These are phyloP conservation scores for Holocentrus rufus DNA, from an alignment of 2,797 vertebrate species.

Conservation along the genomic window DNA sequence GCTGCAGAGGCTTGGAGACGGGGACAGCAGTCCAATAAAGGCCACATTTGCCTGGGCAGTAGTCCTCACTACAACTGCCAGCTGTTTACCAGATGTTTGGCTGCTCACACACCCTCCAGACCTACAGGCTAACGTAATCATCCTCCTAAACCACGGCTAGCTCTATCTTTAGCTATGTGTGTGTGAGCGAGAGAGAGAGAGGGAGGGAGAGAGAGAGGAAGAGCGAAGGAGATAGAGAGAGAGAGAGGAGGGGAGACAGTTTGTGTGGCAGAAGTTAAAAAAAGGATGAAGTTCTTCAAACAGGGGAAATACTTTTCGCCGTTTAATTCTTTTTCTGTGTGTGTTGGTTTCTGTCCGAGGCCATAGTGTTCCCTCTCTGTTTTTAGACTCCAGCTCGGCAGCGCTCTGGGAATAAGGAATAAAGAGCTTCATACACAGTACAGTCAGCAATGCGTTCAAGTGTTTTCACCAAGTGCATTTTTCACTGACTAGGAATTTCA, in stretches of 20 bases:
- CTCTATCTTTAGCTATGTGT: conserved; percentile 66
- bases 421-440: neutral
- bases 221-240: conserved; percentile 21
- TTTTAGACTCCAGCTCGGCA: conserved; percentile 55
- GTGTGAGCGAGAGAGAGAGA: conserved; percentile 10
- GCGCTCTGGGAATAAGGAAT: conserved; percentile 1
- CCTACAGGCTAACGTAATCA: conserved; percentile 63
- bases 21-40: conserved; percentile 38
- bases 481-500: conserved; percentile 12
- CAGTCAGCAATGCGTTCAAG: conserved; percentile 13
- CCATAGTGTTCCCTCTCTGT: conserved; percentile 62
- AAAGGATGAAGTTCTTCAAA: conserved; percentile 46
- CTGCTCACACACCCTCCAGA: conserved; percentile 58
- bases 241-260: conserved; percentile 13
- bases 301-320: conserved; percentile 56
- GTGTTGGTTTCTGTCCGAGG: conserved; percentile 67
- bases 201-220: conserved; percentile 11
- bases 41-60: conserved; percentile 29
- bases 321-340: conserved; percentile 52
- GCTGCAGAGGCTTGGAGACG: conserved; percentile 16
- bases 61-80: conserved; percentile 50
- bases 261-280: conserved; percentile 22
- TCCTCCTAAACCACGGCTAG: conserved; percentile 48
- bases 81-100: conserved; percentile 80
- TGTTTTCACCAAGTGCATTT: conserved; percentile 21